Evolutionary conservation across 1,140 invertebrate species (phyloP).

Genomic region (Drosophila pseudoananassae): DNA sequence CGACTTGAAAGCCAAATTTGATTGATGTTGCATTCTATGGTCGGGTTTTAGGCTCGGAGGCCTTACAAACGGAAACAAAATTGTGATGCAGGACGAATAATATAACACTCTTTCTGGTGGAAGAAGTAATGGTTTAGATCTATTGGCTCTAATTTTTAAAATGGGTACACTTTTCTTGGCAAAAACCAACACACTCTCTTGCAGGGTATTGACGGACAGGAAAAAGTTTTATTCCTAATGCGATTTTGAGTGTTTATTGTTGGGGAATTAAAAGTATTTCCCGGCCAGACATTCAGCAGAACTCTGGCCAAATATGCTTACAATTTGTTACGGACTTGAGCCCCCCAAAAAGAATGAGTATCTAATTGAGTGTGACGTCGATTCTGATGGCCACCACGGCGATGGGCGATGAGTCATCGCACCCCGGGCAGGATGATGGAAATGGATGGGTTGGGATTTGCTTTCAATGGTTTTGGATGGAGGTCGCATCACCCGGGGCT

Average conservation of each 20-base stretch:
- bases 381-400: constrained; percentile 3
- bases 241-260: constrained; percentile 81
- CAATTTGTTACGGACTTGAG: constrained; percentile 40
- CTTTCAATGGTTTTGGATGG: constrained; percentile 8
- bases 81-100: background rate
- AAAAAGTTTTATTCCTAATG: constrained; percentile 65
- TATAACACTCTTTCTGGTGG: background rate
- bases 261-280: constrained; percentile 66
- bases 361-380: constrained; percentile 71
- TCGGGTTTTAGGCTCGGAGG: constrained; percentile 40
- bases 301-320: constrained; percentile 19
- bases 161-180: background rate
- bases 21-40: constrained; percentile 75
- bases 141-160: no score
- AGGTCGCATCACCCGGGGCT: constrained; percentile 30
- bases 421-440: constrained; percentile 20
- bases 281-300: background rate
- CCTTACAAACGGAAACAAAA: constrained; percentile 18
- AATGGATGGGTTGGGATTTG: constrained; percentile 1
- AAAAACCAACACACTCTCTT: background rate
- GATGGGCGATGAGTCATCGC: constrained; percentile 15
- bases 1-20: constrained; percentile 81
- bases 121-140: no score
- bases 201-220: constrained; percentile 19
- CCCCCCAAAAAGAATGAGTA: constrained; percentile 60